Evolutionary conservation across 2,113 vertebrate genomes (phyloP).

Genomic region (Pelusios castaneus): DNA sequence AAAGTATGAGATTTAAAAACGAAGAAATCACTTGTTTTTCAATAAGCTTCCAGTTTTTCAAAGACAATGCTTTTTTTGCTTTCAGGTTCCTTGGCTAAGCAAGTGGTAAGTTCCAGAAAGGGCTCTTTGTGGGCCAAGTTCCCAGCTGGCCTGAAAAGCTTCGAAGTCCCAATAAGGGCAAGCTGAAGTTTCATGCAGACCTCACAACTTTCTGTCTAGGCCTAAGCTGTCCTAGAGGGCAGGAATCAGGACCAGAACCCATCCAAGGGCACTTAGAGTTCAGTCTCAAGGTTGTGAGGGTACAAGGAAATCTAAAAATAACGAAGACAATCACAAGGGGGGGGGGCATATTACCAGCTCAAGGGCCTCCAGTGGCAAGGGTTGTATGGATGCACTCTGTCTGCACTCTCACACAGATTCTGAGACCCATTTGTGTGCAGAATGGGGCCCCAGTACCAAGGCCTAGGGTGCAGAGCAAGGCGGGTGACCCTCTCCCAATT

Average conservation of each 20-base stretch:
- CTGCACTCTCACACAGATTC: neutral
- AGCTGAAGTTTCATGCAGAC: neutral
- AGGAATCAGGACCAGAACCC: neutral
- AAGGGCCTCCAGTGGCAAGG: too few species aligned
- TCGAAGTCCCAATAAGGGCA: neutral
- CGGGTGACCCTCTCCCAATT: neutral
- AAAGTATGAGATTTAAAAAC: neutral
- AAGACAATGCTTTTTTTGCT: neutral
- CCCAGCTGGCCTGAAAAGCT: neutral
- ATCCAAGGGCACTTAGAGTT: too few species aligned
- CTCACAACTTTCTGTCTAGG: neutral
- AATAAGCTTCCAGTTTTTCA: neutral
- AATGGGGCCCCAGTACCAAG: too few species aligned
- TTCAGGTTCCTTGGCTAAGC: neutral
- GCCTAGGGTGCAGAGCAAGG: fast-evolving
- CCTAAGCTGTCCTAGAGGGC: neutral
- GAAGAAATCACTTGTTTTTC: neutral
- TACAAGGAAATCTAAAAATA: neutral
- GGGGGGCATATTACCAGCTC: neutral
- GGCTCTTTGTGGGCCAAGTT: neutral
- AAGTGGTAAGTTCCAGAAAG: neutral
- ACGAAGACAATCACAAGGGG: neutral
- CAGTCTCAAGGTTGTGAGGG: too few species aligned
- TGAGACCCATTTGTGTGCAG: neutral
- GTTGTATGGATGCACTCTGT: neutral